Evolutionary conservation across 2,113 vertebrate genomes (phyloP).

Genomic region (Leucopternis melanops): DNA sequence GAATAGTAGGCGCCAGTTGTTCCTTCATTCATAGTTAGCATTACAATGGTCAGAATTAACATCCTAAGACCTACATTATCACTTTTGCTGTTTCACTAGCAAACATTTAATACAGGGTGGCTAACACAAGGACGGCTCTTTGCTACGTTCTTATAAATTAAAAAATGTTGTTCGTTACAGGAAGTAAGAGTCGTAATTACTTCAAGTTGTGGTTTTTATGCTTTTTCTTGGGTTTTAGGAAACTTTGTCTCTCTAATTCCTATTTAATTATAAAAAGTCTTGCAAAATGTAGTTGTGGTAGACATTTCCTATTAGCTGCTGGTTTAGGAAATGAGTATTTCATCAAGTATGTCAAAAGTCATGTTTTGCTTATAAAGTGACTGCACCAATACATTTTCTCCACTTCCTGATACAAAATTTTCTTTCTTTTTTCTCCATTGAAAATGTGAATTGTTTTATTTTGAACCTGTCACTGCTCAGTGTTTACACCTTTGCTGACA

Average conservation of each 20-base stretch:
- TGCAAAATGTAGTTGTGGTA: not conserved
- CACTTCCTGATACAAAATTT: not conserved
- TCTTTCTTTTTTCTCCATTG: not conserved
- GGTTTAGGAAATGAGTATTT: constrained; percentile 57
- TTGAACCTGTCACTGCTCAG: not conserved
- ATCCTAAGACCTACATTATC: constrained; percentile 73
- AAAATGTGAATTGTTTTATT: not conserved
- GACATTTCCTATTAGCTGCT: constrained; percentile 49
- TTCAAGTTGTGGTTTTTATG: not conserved
- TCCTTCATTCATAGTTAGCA: constrained; percentile 79
- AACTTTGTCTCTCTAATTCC: not conserved
- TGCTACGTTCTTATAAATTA: not conserved
- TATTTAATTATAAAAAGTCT: constrained; percentile 22
- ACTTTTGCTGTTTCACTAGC: constrained; percentile 64
- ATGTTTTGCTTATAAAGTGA: constrained; percentile 56
- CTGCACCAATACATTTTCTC: not conserved
- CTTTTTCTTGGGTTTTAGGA: not conserved
- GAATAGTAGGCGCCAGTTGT: constrained; percentile 76
- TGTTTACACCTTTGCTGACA: not conserved
- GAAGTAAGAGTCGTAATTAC: not conserved
- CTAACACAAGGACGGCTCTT: constrained; percentile 38
- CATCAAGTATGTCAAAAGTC: constrained; percentile 24
- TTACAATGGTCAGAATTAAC: constrained; percentile 85
- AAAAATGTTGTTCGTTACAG: constrained; percentile 17
- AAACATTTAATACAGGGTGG: constrained; percentile 65